Evolutionary conservation across 2,113 vertebrate species (phyloP).

Genomic region (Passer montanus): DNA sequence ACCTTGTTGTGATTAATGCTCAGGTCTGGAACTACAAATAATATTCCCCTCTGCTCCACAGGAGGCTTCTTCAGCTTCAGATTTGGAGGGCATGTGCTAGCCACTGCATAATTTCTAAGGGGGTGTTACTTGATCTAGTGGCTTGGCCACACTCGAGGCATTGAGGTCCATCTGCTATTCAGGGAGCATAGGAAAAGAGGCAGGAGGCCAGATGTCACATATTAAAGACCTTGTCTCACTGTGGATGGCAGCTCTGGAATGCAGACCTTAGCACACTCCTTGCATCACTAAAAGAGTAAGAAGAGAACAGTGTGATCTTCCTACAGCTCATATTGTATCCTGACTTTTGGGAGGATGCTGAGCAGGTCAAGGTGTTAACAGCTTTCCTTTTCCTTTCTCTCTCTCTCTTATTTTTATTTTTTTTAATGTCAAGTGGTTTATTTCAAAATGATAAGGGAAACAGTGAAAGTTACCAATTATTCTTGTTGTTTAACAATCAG

Average conservation of each 20-base stretch:
- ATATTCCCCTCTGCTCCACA: slow-evolving; percentile 17
- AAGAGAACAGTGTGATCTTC: background rate
- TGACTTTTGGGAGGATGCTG: background rate
- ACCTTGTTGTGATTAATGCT: slow-evolving; percentile 56
- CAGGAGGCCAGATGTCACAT: slow-evolving; percentile 6
- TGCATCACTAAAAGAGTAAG: slow-evolving; percentile 1
- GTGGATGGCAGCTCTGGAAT: background rate
- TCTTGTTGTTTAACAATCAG: background rate
- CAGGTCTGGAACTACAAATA: slow-evolving; percentile 39
- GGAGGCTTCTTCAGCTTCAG: slow-evolving; percentile 6
- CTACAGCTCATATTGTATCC: background rate
- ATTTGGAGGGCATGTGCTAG: background rate
- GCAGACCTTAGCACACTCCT: background rate
- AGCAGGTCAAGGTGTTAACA: background rate
- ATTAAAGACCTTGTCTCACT: slow-evolving; percentile 17
- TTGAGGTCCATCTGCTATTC: background rate
- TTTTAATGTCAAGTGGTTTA: background rate
- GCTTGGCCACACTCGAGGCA: background rate
- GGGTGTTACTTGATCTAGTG: background rate
- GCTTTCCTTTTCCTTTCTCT: too few relatives aligned
- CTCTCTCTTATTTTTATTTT: too few relatives aligned
- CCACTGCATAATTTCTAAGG: background rate
- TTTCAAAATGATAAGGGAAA: background rate
- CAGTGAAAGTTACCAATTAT: background rate
- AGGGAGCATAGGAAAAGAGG: background rate